A percentile compares a stretch with the other conserved stretches of the same genome.
phyloP scores from a whole-genome alignment of 2,113 vertebrate genomes.

The Petromus typicus region DNA sequence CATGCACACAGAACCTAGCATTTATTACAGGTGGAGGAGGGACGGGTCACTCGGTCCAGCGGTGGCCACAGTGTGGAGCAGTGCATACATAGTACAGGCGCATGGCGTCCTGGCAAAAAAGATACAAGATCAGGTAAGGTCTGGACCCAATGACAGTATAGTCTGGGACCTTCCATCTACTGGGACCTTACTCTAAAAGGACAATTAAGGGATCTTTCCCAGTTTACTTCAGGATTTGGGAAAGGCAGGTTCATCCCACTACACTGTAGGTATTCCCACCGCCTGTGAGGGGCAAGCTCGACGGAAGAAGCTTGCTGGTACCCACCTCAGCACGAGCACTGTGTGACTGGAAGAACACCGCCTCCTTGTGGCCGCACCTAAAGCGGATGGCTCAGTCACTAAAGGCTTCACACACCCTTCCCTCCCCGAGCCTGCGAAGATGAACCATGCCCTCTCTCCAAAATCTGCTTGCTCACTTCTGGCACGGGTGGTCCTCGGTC shows the following conservation, averaged over 20 bases:
- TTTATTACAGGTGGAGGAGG: conserved; percentile 58
- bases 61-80: conserved; percentile 95
- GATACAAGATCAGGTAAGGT: background rate
- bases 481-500: conserved; percentile 96
- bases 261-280: background rate
- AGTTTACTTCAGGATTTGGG: background rate
- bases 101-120: conserved; percentile 92
- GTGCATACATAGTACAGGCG: conserved; percentile 96
- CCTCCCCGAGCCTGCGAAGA: background rate
- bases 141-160: background rate
- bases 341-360: conserved; percentile 97
- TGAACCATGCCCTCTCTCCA: background rate
- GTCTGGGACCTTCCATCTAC: background rate
- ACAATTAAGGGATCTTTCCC: background rate
- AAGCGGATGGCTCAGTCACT: background rate
- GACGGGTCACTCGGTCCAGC: conserved; percentile 93
- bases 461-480: conserved; percentile 88
- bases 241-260: background rate
- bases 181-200: background rate
- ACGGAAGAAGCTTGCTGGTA: background rate
- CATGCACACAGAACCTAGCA: background rate
- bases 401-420: background rate
- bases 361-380: conserved; percentile 97
- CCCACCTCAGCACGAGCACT: conserved; percentile 96
- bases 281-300: background rate